Base-by-base conservation (phyloP, 2,113 vertebrate species). In the Istiophorus platypterus region DNA sequence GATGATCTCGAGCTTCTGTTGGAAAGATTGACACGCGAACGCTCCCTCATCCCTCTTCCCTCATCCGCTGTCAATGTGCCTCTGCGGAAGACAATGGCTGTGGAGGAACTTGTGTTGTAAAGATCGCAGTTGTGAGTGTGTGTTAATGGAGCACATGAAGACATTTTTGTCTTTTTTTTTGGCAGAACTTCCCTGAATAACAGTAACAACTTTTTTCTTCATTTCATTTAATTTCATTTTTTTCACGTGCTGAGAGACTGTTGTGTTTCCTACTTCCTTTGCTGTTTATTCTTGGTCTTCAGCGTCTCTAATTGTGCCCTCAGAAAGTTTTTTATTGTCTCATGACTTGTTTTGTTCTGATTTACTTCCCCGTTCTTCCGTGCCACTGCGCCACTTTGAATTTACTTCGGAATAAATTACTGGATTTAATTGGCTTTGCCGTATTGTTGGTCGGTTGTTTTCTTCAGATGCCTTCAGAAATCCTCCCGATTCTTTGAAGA, bases 361-460 rank as follows among this genome's bases (percentile, higher is more conserved):
- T 70, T 70, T 71, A 74, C 70, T 80, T 82, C 6, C 0, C 37
- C 2, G 49, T 37, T 72, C 72, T 72, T 77, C 65, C 15, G 59
- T 76, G 73, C 26, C 26, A 0, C 64, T 52, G 65, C 0, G 8
- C 26, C 14, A 22, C 61, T 67, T 14, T 26, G 12, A 47, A 47
- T 75, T 2, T 9, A 27, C 51, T 72, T 41, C 54, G 20, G 52
- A 71, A 52, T 72, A 72, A 80, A 84, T 72, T 84, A 57, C 54
- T 37, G 47, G 39, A 67, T 89, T 81, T 64, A 84, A 84, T 89
- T 67, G 78, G 81, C 49, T 67, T 54, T 39, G 45, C n/a, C 77
- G 58, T 42, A 37, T 67, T 37, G 56, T 42, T 66, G 7, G 41
- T 61, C 29, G 42, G 4, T 42, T 29, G 11, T 49, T 66, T 56